Percentiles rank a stretch among this genome's conserved stretches.
phyloP scores from a whole-genome alignment of 2,888 invertebrate genomes.

The Spodoptera littoralis region DNA sequence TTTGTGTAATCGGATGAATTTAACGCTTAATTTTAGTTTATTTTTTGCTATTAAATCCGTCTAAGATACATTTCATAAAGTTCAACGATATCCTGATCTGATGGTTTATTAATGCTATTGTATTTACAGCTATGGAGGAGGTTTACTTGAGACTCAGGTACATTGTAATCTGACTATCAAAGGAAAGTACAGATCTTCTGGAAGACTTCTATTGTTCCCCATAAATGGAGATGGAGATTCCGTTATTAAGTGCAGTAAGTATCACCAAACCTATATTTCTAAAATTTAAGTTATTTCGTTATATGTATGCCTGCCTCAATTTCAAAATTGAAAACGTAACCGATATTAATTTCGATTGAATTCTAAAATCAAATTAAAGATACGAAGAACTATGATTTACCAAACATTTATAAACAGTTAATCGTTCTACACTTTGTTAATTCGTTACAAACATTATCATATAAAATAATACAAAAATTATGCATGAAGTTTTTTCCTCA shows the following conservation, averaged over 20 bases:
- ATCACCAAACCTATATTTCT: not conserved
- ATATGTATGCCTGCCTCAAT: too few species aligned
- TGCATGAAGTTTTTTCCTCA: conserved; percentile 8
- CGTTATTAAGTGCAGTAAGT: conserved; percentile 74
- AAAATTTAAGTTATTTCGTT: too few species aligned
- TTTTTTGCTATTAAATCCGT: too few species aligned
- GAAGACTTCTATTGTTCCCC: conserved; percentile 69
- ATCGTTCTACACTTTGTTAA: not conserved
- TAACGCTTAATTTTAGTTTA: too few species aligned
- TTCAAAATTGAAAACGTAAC: too few species aligned
- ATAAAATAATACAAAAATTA: not conserved
- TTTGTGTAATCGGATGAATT: not conserved
- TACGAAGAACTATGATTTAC: not conserved
- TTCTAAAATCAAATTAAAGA: too few species aligned
- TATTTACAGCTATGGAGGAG: conserved; percentile 60
- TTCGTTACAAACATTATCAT: not conserved
- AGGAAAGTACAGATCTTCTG: conserved; percentile 73
- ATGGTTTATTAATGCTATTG: conserved; percentile 12
- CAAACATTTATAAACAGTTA: not conserved
- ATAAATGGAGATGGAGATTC: conserved; percentile 74
- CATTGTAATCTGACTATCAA: conserved; percentile 73
- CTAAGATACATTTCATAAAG: too few species aligned
- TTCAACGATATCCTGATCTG: too few species aligned
- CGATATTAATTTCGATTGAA: too few species aligned
- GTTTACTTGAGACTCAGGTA: conserved; percentile 65